phyloP scores from a whole-genome alignment of 2,797 vertebrate species.

The Microchirus variegatus region DNA sequence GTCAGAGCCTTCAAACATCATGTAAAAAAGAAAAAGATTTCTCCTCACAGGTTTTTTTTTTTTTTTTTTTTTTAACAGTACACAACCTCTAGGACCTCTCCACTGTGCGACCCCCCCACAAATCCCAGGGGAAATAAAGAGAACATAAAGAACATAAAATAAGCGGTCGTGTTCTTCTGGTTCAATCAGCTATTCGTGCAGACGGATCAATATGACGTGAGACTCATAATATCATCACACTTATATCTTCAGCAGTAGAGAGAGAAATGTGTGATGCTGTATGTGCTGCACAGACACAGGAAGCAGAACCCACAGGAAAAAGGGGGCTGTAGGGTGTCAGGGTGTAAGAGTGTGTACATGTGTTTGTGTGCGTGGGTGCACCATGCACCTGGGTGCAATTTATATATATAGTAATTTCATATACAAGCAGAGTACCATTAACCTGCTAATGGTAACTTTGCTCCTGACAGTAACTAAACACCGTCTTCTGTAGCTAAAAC shows the following conservation, averaged over 20 bases:
- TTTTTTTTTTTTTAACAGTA: neutral
- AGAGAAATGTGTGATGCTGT: conserved; percentile 17
- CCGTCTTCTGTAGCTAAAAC: too few species aligned
- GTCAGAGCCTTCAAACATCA: conserved; percentile 33
- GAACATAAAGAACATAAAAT: conserved; percentile 26
- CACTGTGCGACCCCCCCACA: neutral
- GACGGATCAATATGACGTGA: conserved; percentile 28
- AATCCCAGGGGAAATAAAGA: conserved; percentile 8
- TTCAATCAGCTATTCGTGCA: conserved; percentile 28
- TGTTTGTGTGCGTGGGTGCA: conserved; percentile 10
- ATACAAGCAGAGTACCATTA: neutral
- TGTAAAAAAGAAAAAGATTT: neutral
- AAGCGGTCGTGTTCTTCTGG: conserved; percentile 14
- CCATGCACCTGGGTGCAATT: conserved; percentile 13
- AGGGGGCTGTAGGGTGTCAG: conserved; percentile 8
- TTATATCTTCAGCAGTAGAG: conserved; percentile 8
- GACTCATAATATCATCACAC: conserved; percentile 26
- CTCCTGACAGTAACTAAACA: neutral
- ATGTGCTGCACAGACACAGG: conserved; percentile 35
- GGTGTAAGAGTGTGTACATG: neutral
- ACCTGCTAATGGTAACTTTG: conserved; percentile 4
- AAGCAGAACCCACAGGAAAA: conserved; percentile 62
- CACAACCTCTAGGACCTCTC: conserved; percentile 6
- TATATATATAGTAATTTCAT: conserved; percentile 1
- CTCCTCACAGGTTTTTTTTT: neutral